These are phyloP conservation scores for Aselliscus stoliczkanus DNA, from an alignment of 2,797 vertebrate genomes.

Conservation along the genomic window DNA sequence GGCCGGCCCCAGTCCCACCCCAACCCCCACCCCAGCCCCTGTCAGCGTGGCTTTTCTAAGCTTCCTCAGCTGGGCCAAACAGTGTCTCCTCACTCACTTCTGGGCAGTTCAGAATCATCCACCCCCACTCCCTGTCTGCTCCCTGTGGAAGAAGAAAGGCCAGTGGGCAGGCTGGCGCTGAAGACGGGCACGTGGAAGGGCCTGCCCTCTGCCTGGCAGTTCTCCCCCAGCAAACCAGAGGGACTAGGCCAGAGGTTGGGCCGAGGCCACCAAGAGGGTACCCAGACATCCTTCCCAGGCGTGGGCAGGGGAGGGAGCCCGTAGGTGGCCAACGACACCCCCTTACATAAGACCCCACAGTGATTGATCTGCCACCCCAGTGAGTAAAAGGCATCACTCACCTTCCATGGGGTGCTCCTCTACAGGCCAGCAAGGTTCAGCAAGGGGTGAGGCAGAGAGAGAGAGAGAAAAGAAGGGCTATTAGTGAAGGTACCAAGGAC, in stretches of 20 bases:
- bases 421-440: conserved; percentile 15
- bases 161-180: not conserved
- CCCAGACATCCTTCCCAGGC: not conserved
- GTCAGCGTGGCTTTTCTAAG: not conserved
- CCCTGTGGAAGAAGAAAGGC: not conserved
- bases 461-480: not conserved
- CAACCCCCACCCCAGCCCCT: not conserved
- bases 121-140: not conserved
- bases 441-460: conserved; percentile 5
- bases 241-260: not conserved
- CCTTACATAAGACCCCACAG: not conserved
- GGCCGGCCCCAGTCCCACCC: not conserved
- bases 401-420: conserved; percentile 79
- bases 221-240: not conserved
- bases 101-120: not conserved
- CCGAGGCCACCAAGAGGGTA: not conserved
- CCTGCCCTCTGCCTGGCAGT: not conserved
- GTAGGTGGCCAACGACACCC: not conserved
- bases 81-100: not conserved
- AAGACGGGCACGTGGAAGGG: not conserved
- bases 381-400: conserved; percentile 56
- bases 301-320: not conserved
- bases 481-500: not conserved
- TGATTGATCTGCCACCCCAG: not conserved
- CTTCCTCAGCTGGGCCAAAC: not conserved